Conservation (phyloP, 1,140 invertebrate species). For the Idris sp. region DNA sequence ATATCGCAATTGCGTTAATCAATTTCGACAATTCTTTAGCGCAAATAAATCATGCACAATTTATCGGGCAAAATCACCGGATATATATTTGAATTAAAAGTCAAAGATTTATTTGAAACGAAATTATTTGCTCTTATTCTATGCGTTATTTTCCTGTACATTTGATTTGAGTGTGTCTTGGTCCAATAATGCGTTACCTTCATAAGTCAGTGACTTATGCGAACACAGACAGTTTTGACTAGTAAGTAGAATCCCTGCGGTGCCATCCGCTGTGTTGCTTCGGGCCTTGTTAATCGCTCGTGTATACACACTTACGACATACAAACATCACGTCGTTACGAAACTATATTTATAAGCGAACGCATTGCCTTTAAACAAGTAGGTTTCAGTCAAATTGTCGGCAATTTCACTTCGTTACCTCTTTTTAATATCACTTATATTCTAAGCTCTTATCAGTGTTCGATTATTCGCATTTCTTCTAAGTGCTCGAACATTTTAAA, state of each 20-base stretch:
- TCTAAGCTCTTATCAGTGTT: too few species aligned
- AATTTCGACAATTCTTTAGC: conserved; percentile 47
- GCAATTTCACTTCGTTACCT: too few species aligned
- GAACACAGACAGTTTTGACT: conserved; percentile 61
- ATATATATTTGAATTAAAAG: too few species aligned
- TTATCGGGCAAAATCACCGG: too few species aligned
- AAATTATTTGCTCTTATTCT: too few species aligned
- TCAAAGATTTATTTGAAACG: too few species aligned
- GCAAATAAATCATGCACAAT: conserved; percentile 37
- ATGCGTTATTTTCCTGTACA: too few species aligned
- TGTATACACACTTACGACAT: conserved; percentile 53
- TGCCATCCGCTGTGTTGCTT: conserved; percentile 54
- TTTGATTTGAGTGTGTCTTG: too few species aligned
- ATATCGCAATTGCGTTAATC: conserved; percentile 48
- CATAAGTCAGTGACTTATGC: conserved; percentile 66
- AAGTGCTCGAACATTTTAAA: too few species aligned
- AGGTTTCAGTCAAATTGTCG: conserved; percentile 25
- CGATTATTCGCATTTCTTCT: too few species aligned
- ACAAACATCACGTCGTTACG: conserved; percentile 55
- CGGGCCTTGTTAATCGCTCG: conserved; percentile 66
- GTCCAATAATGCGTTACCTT: conserved; percentile 58
- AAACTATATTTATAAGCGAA: conserved; percentile 62
- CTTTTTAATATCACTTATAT: too few species aligned
- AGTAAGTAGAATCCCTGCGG: conserved; percentile 67
- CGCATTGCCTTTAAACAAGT: conserved; percentile 40